Percentiles rank a stretch among this genome's conserved stretches.
These are phyloP conservation scores for Trachelus stipa DNA, from an alignment of 2,888 invertebrate species.

Conservation along the genomic window DNA sequence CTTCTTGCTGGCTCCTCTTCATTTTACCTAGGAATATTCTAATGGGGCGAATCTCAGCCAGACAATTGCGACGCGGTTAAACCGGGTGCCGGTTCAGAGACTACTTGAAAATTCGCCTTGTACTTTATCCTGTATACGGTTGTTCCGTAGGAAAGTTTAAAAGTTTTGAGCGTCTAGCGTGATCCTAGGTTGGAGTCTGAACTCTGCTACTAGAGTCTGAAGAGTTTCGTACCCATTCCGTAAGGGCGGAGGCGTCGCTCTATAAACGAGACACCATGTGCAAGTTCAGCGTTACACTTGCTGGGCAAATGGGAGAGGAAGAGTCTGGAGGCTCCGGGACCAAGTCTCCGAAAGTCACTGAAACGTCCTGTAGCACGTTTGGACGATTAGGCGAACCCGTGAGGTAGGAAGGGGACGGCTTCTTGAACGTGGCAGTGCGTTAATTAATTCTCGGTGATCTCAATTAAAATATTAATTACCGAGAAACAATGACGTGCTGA, in stretches of 20 bases:
- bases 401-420: conserved; percentile 21
- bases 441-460: conserved; percentile 63
- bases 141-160: background rate
- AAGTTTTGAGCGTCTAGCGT: conserved; percentile 37
- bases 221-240: too few species aligned
- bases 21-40: background rate
- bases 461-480: conserved; percentile 65
- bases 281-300: background rate
- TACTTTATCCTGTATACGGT: background rate
- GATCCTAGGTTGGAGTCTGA: conserved; percentile 21
- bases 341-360: background rate
- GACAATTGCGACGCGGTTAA: background rate
- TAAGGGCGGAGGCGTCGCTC: too few species aligned
- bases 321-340: background rate
- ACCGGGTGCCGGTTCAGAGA: background rate
- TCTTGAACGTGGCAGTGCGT: conserved; percentile 51
- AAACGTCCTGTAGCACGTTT: background rate
- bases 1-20: conserved; percentile 15
- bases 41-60: background rate
- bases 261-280: background rate
- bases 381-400: conserved; percentile 1
- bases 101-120: background rate
- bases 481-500: conserved; percentile 51
- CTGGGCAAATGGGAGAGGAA: background rate
- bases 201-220: background rate